These are phyloP conservation scores for Pyrochroa serraticornis DNA, from an alignment of 2,888 invertebrate genomes.

Conservation along the genomic window DNA sequence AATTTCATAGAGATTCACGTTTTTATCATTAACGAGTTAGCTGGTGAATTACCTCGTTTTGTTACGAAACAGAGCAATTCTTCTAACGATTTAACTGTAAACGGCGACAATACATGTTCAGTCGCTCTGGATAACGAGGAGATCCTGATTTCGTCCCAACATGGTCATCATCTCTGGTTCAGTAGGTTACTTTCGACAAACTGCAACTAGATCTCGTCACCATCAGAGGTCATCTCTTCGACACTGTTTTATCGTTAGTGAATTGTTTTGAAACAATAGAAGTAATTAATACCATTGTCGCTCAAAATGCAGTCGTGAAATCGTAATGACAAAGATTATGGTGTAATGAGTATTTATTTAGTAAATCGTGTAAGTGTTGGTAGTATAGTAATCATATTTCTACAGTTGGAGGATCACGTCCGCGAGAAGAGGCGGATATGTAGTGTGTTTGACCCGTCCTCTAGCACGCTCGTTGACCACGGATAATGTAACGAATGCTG, in stretches of 20 bases:
- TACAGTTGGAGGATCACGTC: conserved; percentile 10
- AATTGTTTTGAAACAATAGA: background rate
- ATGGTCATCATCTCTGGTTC: conserved; percentile 11
- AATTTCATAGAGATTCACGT: conserved; percentile 7
- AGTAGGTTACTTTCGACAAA: conserved; percentile 25
- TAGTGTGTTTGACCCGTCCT: conserved; percentile 53
- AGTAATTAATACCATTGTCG: background rate
- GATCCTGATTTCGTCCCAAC: conserved; percentile 7
- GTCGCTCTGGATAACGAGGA: conserved; percentile 1
- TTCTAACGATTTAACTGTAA: conserved; percentile 15
- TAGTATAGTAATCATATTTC: conserved; percentile 1
- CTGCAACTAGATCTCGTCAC: conserved; percentile 19
- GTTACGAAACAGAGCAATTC: conserved; percentile 15
- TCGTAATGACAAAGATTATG: background rate
- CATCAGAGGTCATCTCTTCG: background rate
- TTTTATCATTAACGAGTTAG: conserved; percentile 20
- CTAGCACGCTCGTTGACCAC: conserved; percentile 48
- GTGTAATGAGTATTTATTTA: conserved; percentile 2
- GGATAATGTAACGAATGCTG: conserved; percentile 43
- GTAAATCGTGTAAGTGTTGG: conserved; percentile 1
- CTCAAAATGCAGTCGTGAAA: background rate
- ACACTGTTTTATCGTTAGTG: background rate
- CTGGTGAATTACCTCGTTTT: background rate
- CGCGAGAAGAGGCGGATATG: conserved; percentile 44
- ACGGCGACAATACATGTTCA: conserved; percentile 6